A percentile compares a stretch with the other conserved stretches of the same genome.
Evolutionary conservation across 2,797 vertebrate genomes (phyloP).

Genomic region (Danionella dracula): DNA sequence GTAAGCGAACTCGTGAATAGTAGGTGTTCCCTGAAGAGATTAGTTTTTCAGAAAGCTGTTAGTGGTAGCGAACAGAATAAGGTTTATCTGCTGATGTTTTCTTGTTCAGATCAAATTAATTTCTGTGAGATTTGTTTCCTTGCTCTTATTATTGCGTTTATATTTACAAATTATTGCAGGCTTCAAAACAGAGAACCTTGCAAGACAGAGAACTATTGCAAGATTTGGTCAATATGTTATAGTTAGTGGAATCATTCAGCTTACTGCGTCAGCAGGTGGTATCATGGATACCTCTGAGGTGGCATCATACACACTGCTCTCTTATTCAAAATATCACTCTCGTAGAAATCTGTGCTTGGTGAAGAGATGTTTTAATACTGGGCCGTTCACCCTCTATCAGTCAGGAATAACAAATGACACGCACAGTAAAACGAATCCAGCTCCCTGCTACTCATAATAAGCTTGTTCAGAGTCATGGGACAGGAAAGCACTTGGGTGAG

Average conservation of each 20-base stretch:
- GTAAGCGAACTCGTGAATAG: too few species aligned
- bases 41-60: too few species aligned
- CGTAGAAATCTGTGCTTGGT: conserved; percentile 1
- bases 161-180: too few species aligned
- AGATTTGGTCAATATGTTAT: conserved; percentile 11
- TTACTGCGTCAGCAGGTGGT: conserved; percentile 3
- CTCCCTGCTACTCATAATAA: conserved; percentile 12
- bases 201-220: too few species aligned
- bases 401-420: conserved; percentile 12
- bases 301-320: conserved; percentile 12
- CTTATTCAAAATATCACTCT: conserved; percentile 23
- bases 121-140: too few species aligned
- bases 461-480: conserved; percentile 1
- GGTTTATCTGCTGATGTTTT: too few species aligned
- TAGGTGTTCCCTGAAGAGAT: too few species aligned
- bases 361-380: background rate
- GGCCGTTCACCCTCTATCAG: background rate
- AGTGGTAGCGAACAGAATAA: too few species aligned
- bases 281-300: conserved; percentile 13
- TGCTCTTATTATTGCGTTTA: too few species aligned
- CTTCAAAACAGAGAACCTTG: too few species aligned
- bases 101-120: too few species aligned
- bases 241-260: background rate
- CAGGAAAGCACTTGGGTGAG: background rate
- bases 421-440: conserved; percentile 2